Evolutionary conservation across 2,797 vertebrate genomes (phyloP), one percentile per base, ranked within the genome.

Genomic region (Masticophis lateralis): DNA sequence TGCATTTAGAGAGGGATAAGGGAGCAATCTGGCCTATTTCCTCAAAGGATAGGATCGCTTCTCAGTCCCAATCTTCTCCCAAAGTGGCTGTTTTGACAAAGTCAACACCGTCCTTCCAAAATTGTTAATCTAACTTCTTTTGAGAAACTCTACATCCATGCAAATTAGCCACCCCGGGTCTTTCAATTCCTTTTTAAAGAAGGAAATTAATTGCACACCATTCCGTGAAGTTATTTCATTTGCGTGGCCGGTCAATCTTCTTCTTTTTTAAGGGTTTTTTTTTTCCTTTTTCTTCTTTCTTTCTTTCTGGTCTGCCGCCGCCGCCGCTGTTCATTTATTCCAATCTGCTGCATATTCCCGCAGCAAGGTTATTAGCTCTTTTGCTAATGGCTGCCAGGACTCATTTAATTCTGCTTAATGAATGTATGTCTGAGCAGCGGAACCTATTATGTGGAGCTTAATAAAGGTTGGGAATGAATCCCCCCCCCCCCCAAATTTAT

Each of bases 381-480:
- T 95, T 94, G 94, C 94, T 96, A 96, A 97, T 93, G 95, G 95
- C 95, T 87, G 28, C 96, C 96, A 95, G 94, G 88, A 91, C 95
- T 96, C 95, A 43, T 95, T 96, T 97, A 96, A 96, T 96, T 96
- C 95, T 94, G 94, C 95, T 92, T 97, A 95, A 95, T 95, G 96
- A 97, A 96, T 87, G 95, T 94, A 92, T 37, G 95, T 97, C 95
- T 92, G 94, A 96, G 94, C 88, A 92, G 94, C 55, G 94, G 95
- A 97, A 96, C 94, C 96, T 93, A 95, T 94, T 94, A 94, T 95
- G 94, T 43, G 89, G 95, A 94, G 93, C 93, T 97, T 97, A 95
- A 97, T 94, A 96, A 96, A 97, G 95, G 96, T 94, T 89, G 92
- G 95, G 96, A 95, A 95, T 96, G 94, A 97, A 95, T 96, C 95